Evolutionary conservation across 2,888 invertebrate genomes (phyloP), one percentile per base, ranked within the genome.

Genomic region (Dicyrtoma fusca): DNA sequence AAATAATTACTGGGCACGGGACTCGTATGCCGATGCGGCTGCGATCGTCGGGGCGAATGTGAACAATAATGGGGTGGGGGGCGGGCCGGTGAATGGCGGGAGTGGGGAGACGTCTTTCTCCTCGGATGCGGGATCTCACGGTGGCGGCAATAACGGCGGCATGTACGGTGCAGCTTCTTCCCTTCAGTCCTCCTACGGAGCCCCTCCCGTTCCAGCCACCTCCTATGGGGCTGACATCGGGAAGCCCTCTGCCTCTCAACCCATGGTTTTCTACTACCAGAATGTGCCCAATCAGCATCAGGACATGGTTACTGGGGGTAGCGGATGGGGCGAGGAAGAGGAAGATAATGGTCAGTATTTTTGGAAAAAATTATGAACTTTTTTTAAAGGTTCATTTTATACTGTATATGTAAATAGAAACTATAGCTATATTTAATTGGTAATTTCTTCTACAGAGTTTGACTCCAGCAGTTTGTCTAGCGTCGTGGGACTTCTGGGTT

Each of bases 261-360:
- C 70, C n/a, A 61, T 70, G 62, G 47, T 45, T 17, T 70, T 45
- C 23, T 62, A 62, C 62, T 70, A 70, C 21, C 70, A 70, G 42
- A 47, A 45, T 2, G 17, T 62, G n/a, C 70, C 70, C 19, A 51
- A 45, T 21, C 68, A 64, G 21, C 34, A 34, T 34, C 53, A 70
- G 25, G 61, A 61, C 14, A 62, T 53, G 61, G 26, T 45, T 13
- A 49, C 23, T 17, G 26, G 57, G 14, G 26, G 49, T 14, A 49
- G 49, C n/a, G 59, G 59, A 4, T 23, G 25, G 59, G 70, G 19
- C 1, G 23, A 34, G 47, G 69, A 45, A 1, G 69, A 59, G 4
- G 69, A 57, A 8, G 70, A 70, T 8, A 34, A 8, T 26, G 70
- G 61, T 61, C 47, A 70, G 8, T 23, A 62, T 47, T 47, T 62